Conservation (phyloP, 2,797 vertebrate genomes). For the Lateolabrax maculatus region DNA sequence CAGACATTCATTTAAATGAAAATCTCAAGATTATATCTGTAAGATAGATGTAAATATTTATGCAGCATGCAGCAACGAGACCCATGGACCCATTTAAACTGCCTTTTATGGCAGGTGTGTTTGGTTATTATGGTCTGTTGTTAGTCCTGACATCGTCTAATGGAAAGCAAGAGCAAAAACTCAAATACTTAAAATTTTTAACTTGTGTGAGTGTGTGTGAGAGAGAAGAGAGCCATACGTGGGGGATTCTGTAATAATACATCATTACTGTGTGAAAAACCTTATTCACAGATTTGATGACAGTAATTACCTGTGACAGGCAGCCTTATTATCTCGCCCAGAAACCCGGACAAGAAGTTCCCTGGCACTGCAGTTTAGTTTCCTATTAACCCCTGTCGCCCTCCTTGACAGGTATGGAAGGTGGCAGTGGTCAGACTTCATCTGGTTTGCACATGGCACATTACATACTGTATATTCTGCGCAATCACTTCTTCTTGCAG, state of each 20-base stretch:
- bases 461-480: slow-evolving; percentile 31
- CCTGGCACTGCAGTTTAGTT: slow-evolving; percentile 57
- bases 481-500: not conserved
- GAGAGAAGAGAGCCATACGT: not conserved
- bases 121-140: not conserved
- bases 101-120: not conserved
- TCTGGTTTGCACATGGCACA: slow-evolving; percentile 44
- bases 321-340: slow-evolving; percentile 62
- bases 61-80: not conserved
- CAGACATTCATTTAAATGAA: too few species aligned
- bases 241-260: slow-evolving; percentile 28
- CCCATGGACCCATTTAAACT: slow-evolving; percentile 2
- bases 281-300: slow-evolving; percentile 50
- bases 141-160: not conserved
- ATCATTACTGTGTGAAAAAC: slow-evolving; percentile 39
- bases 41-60: slow-evolving; percentile 9
- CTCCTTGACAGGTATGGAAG: slow-evolving; percentile 56
- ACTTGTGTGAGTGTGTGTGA: not conserved
- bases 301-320: slow-evolving; percentile 65
- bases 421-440: slow-evolving; percentile 59
- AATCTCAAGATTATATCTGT: too few species aligned
- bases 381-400: slow-evolving; percentile 66
- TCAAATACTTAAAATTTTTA: not conserved
- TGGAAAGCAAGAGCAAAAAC: not conserved
- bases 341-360: slow-evolving; percentile 57